These are phyloP conservation scores for Xylocopa sonorina DNA, from an alignment of 1,140 invertebrate species.

Conservation along the genomic window DNA sequence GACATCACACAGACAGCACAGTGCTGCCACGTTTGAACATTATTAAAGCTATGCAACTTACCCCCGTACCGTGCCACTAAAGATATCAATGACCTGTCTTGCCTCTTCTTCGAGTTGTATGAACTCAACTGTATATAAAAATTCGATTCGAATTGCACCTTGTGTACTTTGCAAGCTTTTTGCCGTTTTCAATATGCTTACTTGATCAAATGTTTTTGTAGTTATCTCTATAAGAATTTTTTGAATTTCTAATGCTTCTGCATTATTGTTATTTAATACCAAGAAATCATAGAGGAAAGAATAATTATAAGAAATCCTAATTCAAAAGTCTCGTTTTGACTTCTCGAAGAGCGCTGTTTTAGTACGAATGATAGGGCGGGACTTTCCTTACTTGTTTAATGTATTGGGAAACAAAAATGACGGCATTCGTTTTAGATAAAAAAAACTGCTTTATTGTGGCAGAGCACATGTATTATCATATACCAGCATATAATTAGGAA, in stretches of 20 bases:
- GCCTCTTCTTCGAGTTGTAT: background rate
- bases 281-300: too few species aligned
- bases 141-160: background rate
- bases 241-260: background rate
- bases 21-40: conserved; percentile 28
- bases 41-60: conserved; percentile 32
- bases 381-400: too few species aligned
- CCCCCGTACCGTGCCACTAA: background rate
- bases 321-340: too few species aligned
- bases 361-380: too few species aligned
- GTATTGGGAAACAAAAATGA: conserved; percentile 48
- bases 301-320: too few species aligned
- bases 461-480: conserved; percentile 80
- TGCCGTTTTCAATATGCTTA: background rate
- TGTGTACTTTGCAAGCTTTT: background rate
- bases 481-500: conserved; percentile 79
- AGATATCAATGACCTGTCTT: conserved; percentile 56
- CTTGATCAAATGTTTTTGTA: background rate
- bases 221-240: background rate
- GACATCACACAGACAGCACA: background rate
- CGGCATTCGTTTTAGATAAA: conserved; percentile 64
- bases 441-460: conserved; percentile 81
- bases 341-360: too few species aligned
- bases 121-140: conserved; percentile 1
- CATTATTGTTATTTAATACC: background rate